Evolutionary conservation across 2,888 invertebrate species (phyloP).

Genomic region (Tetragnatha montana): DNA sequence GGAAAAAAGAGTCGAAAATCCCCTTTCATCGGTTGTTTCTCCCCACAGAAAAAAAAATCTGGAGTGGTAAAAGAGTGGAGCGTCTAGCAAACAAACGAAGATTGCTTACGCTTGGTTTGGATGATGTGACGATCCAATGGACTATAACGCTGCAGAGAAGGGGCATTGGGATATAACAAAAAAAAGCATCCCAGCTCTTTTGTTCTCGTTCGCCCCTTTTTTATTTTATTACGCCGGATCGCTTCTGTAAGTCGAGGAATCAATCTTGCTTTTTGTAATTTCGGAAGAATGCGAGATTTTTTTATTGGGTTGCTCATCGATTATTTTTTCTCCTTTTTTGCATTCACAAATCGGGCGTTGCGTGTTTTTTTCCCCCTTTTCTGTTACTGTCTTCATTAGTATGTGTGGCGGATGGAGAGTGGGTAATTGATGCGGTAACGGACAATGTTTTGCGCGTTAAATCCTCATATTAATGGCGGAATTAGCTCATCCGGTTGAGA

Average conservation of each 20-base stretch:
- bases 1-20: neutral
- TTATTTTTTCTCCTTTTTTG: conserved; percentile 20
- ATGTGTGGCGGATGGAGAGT: too few relatives aligned
- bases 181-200: neutral
- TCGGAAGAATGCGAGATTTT: neutral
- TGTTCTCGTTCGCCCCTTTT: conserved; percentile 7
- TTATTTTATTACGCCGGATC: neutral
- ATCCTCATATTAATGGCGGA: too few relatives aligned
- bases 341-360: too few relatives aligned
- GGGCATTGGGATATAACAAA: conserved; percentile 2
- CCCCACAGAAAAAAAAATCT: neutral
- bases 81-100: neutral
- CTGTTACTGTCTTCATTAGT: too few relatives aligned
- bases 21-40: neutral
- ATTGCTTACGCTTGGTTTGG: conserved; percentile 38
- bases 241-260: conserved; percentile 4
- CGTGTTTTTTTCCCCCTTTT: too few relatives aligned
- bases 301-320: neutral
- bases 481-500: too few relatives aligned
- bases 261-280: conserved; percentile 9
- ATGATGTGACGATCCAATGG: conserved; percentile 19
- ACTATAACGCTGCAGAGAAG: neutral
- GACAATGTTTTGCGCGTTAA: too few relatives aligned
- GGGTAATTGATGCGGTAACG: too few relatives aligned
- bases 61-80: neutral